Base-by-base conservation (phyloP, 2,888 invertebrate species). In the Watsonalla binaria region DNA sequence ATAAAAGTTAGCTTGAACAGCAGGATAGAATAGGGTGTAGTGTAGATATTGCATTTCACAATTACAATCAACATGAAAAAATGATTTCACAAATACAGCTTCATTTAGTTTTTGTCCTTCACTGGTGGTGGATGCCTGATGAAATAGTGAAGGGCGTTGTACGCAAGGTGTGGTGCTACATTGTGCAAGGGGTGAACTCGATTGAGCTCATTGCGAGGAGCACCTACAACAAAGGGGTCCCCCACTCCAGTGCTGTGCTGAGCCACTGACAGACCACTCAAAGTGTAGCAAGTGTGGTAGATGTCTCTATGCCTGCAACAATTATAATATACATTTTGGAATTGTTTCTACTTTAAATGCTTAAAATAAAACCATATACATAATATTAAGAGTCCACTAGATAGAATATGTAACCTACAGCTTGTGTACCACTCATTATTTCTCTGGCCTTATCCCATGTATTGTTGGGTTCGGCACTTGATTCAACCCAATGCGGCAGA, bases 231-330 rank as follows among this genome's bases (percentile, higher is more conserved):
- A 57, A 90, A 84, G 0, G 92, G 89, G 55, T 92, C 85, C 13
- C 84, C 80, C 6, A 77, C 76, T 6, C 89, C 86, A 5, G 84
- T 84, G 47, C 90, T 90, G 80, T 97, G 95, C 80, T 99, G 99
- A 2, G 99, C 96, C 56, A 99, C 93, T 13, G 99, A 96, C 48
- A 99, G 91, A 5, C 99, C 99, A 85, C 98, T 98, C 49, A 99
- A 89, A 0, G 96, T 95, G 78, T 99, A 99, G 84, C 99, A 99
- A 0, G 99, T 98, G 84, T 99, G 99, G 83, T 99, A 99, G 62
- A 96, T 94, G 90, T 99, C 99, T 66, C 95, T 92, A 51, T 93
- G 93, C 77, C 97, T 97, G 86, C 58, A 90, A 89, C 61, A 84
- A 66, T 48, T 48, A 62, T 67, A 45, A 37, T 45, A 24, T 24